phyloP scores from a whole-genome alignment of 2,888 invertebrate species.

The Drosophila melanosoma region DNA sequence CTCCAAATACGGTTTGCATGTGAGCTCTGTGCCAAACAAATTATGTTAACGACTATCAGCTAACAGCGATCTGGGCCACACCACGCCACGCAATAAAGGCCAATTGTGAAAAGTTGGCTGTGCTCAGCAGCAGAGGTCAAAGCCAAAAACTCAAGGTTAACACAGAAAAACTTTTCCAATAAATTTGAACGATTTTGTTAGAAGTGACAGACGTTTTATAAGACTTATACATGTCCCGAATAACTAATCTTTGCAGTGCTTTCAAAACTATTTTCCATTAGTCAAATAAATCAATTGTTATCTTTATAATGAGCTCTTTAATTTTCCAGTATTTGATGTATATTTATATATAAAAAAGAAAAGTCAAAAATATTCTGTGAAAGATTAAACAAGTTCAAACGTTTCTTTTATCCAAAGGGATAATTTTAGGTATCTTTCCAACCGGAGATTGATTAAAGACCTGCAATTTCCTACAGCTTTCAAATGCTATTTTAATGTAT shows the following conservation, averaged over 20 bases:
- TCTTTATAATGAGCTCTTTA: neutral
- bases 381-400: neutral
- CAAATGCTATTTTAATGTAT: neutral
- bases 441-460: neutral
- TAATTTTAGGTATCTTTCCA: neutral
- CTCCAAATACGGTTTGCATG: conserved; percentile 16
- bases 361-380: neutral
- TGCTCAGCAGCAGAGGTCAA: conserved; percentile 20
- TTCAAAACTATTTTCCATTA: neutral
- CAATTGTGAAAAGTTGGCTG: conserved; percentile 19
- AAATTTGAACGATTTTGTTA: neutral
- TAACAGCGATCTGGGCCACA: conserved; percentile 20
- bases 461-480: neutral
- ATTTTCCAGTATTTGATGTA: neutral
- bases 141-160: conserved; percentile 32
- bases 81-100: conserved; percentile 6
- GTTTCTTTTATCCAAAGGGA: neutral
- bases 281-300: neutral
- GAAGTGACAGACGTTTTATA: neutral
- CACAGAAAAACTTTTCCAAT: conserved; percentile 27
- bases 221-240: neutral
- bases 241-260: neutral
- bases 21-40: conserved; percentile 40
- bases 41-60: conserved; percentile 44
- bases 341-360: neutral